Evolutionary conservation across 2,797 vertebrate species (phyloP).

Genomic region (Sebastes cheni): DNA sequence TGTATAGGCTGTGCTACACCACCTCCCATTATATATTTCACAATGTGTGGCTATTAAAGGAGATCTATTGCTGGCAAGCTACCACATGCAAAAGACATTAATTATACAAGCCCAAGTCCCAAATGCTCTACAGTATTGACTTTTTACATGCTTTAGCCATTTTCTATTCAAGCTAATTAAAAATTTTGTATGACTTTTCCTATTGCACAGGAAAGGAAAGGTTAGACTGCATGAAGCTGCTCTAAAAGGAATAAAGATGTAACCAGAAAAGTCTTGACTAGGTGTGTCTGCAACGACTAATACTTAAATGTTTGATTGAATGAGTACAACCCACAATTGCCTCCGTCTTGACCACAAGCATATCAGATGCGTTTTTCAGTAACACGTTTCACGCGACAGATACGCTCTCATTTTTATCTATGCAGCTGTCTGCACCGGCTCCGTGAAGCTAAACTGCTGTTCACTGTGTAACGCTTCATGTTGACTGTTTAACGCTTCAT

Average conservation of each 20-base stretch:
- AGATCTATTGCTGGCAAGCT: constrained; percentile 57
- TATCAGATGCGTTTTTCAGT: background rate
- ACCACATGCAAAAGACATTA: constrained; percentile 53
- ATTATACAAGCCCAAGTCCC: constrained; percentile 47
- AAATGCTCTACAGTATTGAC: constrained; percentile 36
- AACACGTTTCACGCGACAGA: accelerated
- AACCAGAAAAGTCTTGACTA: background rate
- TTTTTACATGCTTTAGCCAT: constrained; percentile 43
- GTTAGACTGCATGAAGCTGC: constrained; percentile 18
- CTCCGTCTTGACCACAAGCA: background rate
- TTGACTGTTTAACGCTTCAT: too few species aligned
- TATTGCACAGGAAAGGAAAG: constrained; percentile 24
- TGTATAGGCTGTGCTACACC: constrained; percentile 26
- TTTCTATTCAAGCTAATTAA: constrained; percentile 52
- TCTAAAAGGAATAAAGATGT: constrained; percentile 26
- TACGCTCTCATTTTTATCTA: too few species aligned
- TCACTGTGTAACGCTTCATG: accelerated
- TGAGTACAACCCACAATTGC: background rate
- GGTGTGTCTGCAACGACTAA: background rate
- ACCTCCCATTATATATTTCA: constrained; percentile 51
- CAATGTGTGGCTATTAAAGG: constrained; percentile 40
- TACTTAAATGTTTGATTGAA: background rate
- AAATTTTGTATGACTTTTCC: constrained; percentile 29
- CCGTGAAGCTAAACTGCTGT: too few species aligned
- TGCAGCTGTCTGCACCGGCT: too few species aligned